Percentiles rank a stretch among this genome's conserved stretches.
Conservation (phyloP, 2,888 invertebrate species). For the Drosophila flavopinicola region DNA sequence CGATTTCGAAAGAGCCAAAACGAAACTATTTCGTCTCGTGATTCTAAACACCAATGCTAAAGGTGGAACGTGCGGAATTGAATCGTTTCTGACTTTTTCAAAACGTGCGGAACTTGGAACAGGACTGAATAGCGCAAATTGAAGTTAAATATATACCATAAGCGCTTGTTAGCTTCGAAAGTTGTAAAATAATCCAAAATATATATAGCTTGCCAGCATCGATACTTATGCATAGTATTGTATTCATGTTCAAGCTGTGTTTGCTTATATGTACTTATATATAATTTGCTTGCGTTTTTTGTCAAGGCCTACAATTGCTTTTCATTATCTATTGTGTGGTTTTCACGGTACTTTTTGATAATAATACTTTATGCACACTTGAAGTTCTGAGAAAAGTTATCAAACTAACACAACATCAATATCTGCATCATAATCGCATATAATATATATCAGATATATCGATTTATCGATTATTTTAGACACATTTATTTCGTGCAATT, state of each 20-base stretch:
- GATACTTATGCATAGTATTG: not conserved
- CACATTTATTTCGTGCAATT: conserved; percentile 24
- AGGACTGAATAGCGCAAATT: not conserved
- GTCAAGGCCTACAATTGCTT: conserved; percentile 72
- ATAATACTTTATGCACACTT: conserved; percentile 19
- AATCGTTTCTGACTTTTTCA: conserved; percentile 9
- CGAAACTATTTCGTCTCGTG: conserved; percentile 21
- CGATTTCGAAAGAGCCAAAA: conserved; percentile 10
- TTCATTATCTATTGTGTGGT: conserved; percentile 22
- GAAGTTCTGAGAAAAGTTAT: conserved; percentile 23
- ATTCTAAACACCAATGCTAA: conserved; percentile 32
- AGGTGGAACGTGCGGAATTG: conserved; percentile 31
- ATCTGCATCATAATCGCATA: conserved; percentile 29
- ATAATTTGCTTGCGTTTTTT: conserved; percentile 7
- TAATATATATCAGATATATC: conserved; percentile 29
- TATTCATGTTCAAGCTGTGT: conserved; percentile 9
- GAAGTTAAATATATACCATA: too few relatives aligned
- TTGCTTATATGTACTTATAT: conserved; percentile 22
- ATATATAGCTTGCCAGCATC: conserved; percentile 10
- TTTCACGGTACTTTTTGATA: not conserved
- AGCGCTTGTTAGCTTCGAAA: too few relatives aligned
- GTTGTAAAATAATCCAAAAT: too few relatives aligned
- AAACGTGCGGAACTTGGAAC: not conserved
- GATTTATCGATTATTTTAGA: conserved; percentile 19
- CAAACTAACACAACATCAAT: conserved; percentile 59